Evolutionary conservation across 2,888 invertebrate species (phyloP), one percentile per base, ranked within the genome.

Genomic region (Pachymerium ferrugineum): DNA sequence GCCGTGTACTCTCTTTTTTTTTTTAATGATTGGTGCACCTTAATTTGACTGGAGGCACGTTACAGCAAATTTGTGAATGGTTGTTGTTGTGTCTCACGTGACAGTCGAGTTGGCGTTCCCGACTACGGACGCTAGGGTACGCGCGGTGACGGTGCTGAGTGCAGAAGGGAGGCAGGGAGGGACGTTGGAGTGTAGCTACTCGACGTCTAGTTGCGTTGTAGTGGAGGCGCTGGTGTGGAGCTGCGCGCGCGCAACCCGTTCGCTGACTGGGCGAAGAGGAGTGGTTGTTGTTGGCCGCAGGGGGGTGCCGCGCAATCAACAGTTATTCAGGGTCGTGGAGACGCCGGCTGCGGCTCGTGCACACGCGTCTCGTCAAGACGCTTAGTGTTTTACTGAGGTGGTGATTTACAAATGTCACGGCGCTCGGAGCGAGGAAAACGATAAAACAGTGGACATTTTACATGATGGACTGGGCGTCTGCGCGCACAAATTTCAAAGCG

Each of bases 251-350:
- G 70, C 70, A 33, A 33, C 31, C 31, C 30, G 70, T 33, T 33
- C 33, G 70, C 30, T 69, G 70, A 69, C 70, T 33, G 19, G 70
- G 70, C 31, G 70, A 33, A 16, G 70, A 33, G 70, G 70, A 69
- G 70, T 69, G 70, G 70, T 62, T 62, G 62, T 62, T 62, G 62
- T 62, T 62, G 62, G 62, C 62, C 62, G 62, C 62, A 62, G 62
- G 62, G 62, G 62, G 62, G 62, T 62, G 62, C 62, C 62, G 62
- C 62, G 62, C 62, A 25, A 62, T 62, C 62, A 62, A 62, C 62
- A 62, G 62, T 62, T 62, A 62, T 62, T 62, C 62, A 62, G 62
- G 62, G 62, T 62, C 62, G 62, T 28, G 62, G 62, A 62, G 62
- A 62, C 62, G 62, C 62, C 62, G 62, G 62, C 62, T 62, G 62